A percentile compares a stretch with the other conserved stretches of the same genome.
Evolutionary conservation across 2,888 invertebrate genomes (phyloP).

Genomic region (Taphrorychus bicolor): DNA sequence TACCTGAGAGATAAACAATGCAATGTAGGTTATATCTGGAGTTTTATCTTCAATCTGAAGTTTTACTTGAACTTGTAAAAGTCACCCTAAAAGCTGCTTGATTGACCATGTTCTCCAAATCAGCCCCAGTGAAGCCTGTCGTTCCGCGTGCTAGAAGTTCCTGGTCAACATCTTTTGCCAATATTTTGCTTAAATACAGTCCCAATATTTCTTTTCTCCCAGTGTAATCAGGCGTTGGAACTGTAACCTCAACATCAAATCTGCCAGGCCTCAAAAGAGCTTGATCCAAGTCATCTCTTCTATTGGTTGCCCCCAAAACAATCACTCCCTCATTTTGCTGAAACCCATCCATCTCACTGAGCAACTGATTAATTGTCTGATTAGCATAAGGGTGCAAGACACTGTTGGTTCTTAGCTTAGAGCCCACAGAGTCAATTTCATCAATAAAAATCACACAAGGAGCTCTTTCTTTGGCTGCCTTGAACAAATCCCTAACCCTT

Average conservation of each 20-base stretch:
- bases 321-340: slow-evolving; percentile 96
- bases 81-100: slow-evolving; percentile 75
- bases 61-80: not conserved
- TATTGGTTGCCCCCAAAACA: slow-evolving; percentile 96
- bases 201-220: slow-evolving; percentile 93
- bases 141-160: slow-evolving; percentile 88
- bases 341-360: slow-evolving; percentile 99
- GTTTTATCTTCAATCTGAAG: too few relatives aligned
- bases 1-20: too few relatives aligned
- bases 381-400: slow-evolving; percentile 99
- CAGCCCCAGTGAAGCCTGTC: slow-evolving; percentile 98
- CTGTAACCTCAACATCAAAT: slow-evolving; percentile 92
- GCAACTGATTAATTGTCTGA: slow-evolving; percentile 97
- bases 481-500: slow-evolving; percentile 90
- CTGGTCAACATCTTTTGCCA: slow-evolving; percentile 80
- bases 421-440: slow-evolving; percentile 99
- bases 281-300: slow-evolving; percentile 89
- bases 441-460: slow-evolving; percentile 99
- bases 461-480: slow-evolving; percentile 91
- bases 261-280: slow-evolving; percentile 88
- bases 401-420: slow-evolving; percentile 94
- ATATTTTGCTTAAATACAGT: slow-evolving; percentile 84
- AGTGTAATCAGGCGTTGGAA: slow-evolving; percentile 87
- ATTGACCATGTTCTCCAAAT: slow-evolving; percentile 97
- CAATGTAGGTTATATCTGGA: too few relatives aligned